Evolutionary conservation across 2,888 invertebrate genomes (phyloP).

Genomic region (Archips xylosteana): DNA sequence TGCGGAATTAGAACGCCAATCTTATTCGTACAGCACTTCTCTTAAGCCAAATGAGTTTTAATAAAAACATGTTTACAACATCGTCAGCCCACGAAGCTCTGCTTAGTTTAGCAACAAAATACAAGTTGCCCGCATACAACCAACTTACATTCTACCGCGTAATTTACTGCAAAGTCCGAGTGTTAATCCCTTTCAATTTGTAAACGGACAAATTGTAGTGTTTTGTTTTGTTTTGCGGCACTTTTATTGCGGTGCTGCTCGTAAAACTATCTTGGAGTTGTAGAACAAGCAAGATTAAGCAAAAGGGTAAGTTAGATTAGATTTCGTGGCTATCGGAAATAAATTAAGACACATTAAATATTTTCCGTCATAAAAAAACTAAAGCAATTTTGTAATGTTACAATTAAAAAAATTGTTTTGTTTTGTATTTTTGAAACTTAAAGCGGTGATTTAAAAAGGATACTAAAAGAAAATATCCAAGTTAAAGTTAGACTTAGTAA

Average conservation of each 20-base stretch:
- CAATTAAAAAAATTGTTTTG: too few relatives aligned
- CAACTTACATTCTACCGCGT: conserved; percentile 30
- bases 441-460: too few relatives aligned
- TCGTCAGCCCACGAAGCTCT: background rate
- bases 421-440: background rate
- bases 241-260: conserved; percentile 36
- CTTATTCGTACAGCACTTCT: background rate
- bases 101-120: conserved; percentile 6
- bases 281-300: conserved; percentile 10
- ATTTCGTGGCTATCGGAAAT: background rate
- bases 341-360: background rate
- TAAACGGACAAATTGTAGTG: conserved; percentile 55
- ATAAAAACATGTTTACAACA: background rate
- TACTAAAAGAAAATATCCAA: too few relatives aligned
- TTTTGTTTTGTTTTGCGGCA: conserved; percentile 51
- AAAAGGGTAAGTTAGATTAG: background rate
- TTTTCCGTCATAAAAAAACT: background rate
- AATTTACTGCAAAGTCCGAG: conserved; percentile 50
- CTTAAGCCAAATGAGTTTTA: background rate
- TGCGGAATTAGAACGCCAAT: background rate
- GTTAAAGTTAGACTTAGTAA: too few relatives aligned
- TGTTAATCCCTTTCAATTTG: conserved; percentile 64
- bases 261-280: conserved; percentile 29
- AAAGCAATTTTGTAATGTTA: too few relatives aligned
- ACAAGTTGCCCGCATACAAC: conserved; percentile 21